Conservation (phyloP, 2,113 vertebrate species). For the Proterorhinus semilunaris region DNA sequence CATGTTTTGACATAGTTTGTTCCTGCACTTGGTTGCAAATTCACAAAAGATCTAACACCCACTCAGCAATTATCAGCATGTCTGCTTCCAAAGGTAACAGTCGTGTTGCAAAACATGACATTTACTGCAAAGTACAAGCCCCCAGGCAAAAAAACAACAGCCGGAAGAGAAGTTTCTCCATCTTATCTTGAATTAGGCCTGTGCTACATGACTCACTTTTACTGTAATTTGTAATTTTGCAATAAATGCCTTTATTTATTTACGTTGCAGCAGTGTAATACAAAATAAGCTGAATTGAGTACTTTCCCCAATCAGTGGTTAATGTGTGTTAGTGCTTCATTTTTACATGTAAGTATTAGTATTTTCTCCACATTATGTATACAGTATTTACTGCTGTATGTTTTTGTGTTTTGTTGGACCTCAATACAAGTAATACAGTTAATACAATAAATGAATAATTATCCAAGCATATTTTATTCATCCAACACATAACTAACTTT, state of each 20-base stretch:
- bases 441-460: no score
- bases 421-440: no score
- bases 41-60: slow-evolving; percentile 54
- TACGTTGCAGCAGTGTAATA: no score
- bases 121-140: slow-evolving; percentile 35
- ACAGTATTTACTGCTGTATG: no score
- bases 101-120: slow-evolving; percentile 42
- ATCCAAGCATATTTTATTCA: no score
- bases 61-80: slow-evolving; percentile 58
- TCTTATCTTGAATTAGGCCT: not conserved
- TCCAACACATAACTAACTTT: not conserved
- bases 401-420: no score
- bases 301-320: no score
- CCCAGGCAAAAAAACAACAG: slow-evolving; percentile 1
- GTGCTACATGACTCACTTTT: not conserved
- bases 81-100: slow-evolving; percentile 53
- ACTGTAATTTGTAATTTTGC: not conserved
- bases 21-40: slow-evolving; percentile 55
- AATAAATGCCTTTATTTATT: no score
- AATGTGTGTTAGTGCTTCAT: no score
- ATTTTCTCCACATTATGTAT: no score
- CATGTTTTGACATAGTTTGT: slow-evolving; percentile 66
- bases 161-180: not conserved
- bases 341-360: no score
- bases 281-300: no score